Conservation (phyloP, 2,797 vertebrate genomes). For the Clamator glandarius region DNA sequence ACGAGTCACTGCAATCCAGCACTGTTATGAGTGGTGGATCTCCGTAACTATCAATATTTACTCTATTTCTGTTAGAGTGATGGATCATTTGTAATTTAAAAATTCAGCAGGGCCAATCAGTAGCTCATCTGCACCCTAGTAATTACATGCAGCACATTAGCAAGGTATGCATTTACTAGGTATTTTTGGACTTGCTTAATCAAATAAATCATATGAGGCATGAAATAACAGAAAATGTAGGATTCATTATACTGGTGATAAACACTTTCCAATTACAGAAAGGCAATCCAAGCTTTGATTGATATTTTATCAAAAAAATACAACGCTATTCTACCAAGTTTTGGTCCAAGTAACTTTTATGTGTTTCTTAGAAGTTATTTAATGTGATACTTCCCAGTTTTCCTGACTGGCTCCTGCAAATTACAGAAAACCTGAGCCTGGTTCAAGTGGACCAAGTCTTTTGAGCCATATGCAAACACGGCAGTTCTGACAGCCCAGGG, state of each 20-base stretch:
- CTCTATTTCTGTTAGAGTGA: conserved; percentile 4
- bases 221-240: conserved; percentile 14
- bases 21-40: not conserved
- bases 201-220: not conserved
- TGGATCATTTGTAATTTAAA: conserved; percentile 29
- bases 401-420: not conserved
- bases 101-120: conserved; percentile 36
- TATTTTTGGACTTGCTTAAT: conserved; percentile 32
- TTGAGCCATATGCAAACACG: rapidly evolving
- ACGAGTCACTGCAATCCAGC: not conserved
- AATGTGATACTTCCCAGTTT: not conserved
- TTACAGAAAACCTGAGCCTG: not conserved
- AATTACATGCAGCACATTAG: conserved; percentile 9
- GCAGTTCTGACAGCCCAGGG: not conserved
- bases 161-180: not conserved
- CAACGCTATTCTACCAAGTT: not conserved
- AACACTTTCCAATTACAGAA: not conserved
- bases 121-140: conserved; percentile 18
- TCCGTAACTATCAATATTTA: conserved; percentile 39
- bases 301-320: not conserved
- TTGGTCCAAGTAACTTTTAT: not conserved
- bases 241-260: not conserved
- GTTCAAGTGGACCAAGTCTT: too few relatives aligned
- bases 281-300: not conserved
- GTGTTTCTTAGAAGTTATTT: not conserved